These are phyloP conservation scores for Ormyrus nitidulus DNA, from an alignment of 2,888 invertebrate species.

Conservation along the genomic window DNA sequence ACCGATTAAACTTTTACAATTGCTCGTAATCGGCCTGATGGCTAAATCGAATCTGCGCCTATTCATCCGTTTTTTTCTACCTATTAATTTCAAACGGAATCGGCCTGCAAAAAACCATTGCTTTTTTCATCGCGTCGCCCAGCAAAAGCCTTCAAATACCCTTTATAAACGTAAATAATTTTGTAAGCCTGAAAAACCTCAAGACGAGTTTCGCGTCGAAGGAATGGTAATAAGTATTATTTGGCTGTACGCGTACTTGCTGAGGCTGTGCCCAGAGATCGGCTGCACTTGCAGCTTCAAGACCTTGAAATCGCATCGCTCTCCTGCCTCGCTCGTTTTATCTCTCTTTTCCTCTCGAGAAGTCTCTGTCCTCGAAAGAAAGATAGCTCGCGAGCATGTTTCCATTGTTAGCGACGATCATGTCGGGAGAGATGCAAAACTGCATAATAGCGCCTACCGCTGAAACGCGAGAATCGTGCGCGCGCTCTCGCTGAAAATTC, in stretches of 20 bases:
- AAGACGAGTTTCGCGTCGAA: too few species aligned
- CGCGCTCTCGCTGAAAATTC: conserved; percentile 37
- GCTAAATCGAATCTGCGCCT: conserved; percentile 20
- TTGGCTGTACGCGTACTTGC: too few species aligned
- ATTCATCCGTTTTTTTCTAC: not conserved
- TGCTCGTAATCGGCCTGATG: not conserved
- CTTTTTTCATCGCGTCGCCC: too few species aligned
- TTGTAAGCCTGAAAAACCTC: too few species aligned
- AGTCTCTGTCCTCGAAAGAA: conserved; percentile 9
- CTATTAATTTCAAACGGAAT: too few species aligned
- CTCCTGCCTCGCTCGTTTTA: conserved; percentile 4
- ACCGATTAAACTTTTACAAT: conserved; percentile 23
- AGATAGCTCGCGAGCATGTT: conserved; percentile 12
- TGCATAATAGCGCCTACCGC: conserved; percentile 24
- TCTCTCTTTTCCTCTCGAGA: not conserved
- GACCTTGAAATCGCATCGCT: conserved; percentile 61
- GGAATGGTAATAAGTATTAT: too few species aligned
- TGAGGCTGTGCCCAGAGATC: conserved; percentile 34
- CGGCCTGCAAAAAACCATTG: too few species aligned
- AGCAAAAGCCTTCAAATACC: too few species aligned
- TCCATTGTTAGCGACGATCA: conserved; percentile 45
- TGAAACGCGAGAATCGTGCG: conserved; percentile 19
- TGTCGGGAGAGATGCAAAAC: not conserved
- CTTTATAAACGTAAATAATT: too few species aligned
- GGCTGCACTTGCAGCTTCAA: conserved; percentile 57